Evolutionary conservation across 1,140 invertebrate species (phyloP).

Genomic region (Euglossa dilemma): DNA sequence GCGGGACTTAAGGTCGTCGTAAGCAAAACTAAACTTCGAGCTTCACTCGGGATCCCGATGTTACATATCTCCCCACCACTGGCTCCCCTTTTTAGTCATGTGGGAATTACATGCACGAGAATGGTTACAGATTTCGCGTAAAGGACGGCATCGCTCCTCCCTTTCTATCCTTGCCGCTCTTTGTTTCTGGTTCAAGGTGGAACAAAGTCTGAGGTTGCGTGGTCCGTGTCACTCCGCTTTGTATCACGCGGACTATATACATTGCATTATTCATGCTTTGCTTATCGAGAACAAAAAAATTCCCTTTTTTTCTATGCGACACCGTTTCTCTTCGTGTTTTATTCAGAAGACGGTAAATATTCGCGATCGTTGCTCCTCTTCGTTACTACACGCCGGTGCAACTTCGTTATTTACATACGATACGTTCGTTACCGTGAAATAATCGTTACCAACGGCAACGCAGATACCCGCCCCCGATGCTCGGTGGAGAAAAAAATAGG

Average conservation of each 20-base stretch:
- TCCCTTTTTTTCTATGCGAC: background rate
- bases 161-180: background rate
- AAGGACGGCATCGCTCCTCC: slow-evolving; percentile 11
- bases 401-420: background rate
- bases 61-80: slow-evolving; percentile 70
- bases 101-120: slow-evolving; percentile 64
- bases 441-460: background rate
- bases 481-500: background rate
- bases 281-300: background rate
- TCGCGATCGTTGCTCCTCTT: background rate
- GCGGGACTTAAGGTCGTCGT: slow-evolving; percentile 71
- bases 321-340: background rate
- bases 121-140: slow-evolving; percentile 47
- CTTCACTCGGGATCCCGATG: slow-evolving; percentile 69
- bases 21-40: slow-evolving; percentile 74
- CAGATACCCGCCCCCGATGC: background rate
- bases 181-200: background rate
- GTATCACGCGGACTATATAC: background rate
- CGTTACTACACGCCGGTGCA: background rate
- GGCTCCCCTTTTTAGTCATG: slow-evolving; percentile 62
- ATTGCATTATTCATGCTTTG: background rate
- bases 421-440: background rate
- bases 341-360: background rate
- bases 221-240: background rate
- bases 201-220: slow-evolving; percentile 27